Evolutionary conservation across 1,140 invertebrate genomes (phyloP).

Genomic region (Berghia stephanieae): DNA sequence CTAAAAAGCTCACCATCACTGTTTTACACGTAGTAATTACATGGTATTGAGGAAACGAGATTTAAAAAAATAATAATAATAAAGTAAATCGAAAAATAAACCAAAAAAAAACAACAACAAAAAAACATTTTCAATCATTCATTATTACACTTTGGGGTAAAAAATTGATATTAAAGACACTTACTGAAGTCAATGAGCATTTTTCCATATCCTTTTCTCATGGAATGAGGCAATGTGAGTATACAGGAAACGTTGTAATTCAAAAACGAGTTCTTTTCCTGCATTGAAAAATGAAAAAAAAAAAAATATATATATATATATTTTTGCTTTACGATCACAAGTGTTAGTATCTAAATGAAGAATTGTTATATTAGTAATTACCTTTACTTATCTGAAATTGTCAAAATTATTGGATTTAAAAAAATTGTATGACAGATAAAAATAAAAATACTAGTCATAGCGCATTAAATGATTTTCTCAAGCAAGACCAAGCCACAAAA

Average conservation of each 20-base stretch:
- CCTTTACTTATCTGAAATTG: no score
- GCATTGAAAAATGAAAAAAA: conserved; percentile 36
- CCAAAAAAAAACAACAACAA: background rate
- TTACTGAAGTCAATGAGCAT: conserved; percentile 70
- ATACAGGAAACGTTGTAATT: conserved; percentile 69
- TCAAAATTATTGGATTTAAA: no score
- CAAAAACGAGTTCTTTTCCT: conserved; percentile 67
- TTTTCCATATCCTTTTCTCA: conserved; percentile 69
- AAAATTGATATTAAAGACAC: conserved; percentile 39
- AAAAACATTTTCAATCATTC: conserved; percentile 9
- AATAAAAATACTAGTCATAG: no score
- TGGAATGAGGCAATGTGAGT: conserved; percentile 67
- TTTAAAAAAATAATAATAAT: background rate
- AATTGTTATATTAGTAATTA: no score
- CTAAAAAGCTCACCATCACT: no score
- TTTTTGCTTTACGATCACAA: no score
- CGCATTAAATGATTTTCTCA: no score
- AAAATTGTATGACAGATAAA: no score
- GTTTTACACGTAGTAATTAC: no score
- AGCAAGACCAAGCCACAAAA: no score
- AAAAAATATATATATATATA: background rate
- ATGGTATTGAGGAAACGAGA: no score
- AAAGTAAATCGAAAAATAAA: background rate
- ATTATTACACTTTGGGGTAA: no score
- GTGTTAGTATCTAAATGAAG: background rate